These are phyloP conservation scores for Zeus faber DNA, from an alignment of 2,113 vertebrate species.

Conservation along the genomic window DNA sequence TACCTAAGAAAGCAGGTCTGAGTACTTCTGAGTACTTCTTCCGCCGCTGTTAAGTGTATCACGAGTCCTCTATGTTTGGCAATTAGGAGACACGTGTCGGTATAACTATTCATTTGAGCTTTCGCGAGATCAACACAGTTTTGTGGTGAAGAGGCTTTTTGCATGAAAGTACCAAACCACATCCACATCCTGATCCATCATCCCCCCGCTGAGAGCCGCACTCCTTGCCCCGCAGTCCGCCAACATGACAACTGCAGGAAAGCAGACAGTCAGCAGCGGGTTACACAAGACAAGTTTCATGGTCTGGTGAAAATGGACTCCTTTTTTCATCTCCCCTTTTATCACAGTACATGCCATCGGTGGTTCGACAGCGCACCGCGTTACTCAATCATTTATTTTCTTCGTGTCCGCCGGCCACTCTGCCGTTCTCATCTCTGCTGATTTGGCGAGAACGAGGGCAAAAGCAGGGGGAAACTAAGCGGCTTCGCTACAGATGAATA, in stretches of 20 bases:
- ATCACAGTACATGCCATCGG: constrained; percentile 21
- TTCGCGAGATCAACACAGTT: no score
- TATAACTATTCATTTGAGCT: no score
- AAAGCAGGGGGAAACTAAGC: constrained; percentile 25
- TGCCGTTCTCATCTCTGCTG: constrained; percentile 31
- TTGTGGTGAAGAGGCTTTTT: no score
- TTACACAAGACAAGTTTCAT: constrained; percentile 50
- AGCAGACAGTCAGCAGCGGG: constrained; percentile 32
- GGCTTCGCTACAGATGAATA: no score
- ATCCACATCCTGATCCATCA: constrained; percentile 8
- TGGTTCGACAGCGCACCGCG: constrained; percentile 9
- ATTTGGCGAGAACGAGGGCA: constrained; percentile 39
- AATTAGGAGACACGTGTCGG: no score
- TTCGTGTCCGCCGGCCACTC: constrained; percentile 9
- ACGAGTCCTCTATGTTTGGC: no score
- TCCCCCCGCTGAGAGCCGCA: background rate
- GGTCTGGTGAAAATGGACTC: constrained; percentile 31
- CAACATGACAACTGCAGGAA: constrained; percentile 34
- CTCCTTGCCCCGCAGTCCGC: constrained; percentile 33
- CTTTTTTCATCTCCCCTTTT: constrained; percentile 12
- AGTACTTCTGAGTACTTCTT: no score
- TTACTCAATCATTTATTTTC: constrained; percentile 51
- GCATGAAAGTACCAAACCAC: background rate
- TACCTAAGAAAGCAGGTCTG: no score
- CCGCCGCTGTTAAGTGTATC: no score